Evolutionary conservation across 2,888 invertebrate species (phyloP), one percentile per base, ranked within the genome.

Genomic region (Gastrophysa polygoni): DNA sequence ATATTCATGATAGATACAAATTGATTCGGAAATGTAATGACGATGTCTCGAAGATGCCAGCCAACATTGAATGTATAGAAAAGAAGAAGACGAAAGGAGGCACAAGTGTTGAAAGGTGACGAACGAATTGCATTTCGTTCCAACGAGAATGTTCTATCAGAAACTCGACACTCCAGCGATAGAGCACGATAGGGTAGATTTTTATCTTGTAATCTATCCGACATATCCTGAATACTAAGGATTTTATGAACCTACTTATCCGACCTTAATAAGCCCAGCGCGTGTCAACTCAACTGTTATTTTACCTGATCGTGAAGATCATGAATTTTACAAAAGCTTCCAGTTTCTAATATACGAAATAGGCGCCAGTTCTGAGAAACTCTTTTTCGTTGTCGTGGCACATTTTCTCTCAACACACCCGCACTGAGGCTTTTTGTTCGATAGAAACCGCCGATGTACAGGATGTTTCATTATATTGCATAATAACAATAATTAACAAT

Each of bases 191-290:
- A 65, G 60, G 59, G 38, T 17, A 43, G 57, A 57, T 60, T 64
- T n/a, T 51, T 66, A 68, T 68, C 68, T 43, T 63, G 62, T 64
- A 63, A 67, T 68, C 67, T 68, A 60, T 57, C 57, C 62, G 57
- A 52, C 57, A 51, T 54, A 63, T 59, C 59, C 59, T 63, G 67
- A 67, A 68, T 67, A 59, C 59, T 62, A 55, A 65, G 64, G 65
- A 64, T 54, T 60, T 52, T 58, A 57, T 55, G 59, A 57, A 63
- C 63, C 66, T 65, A 65, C 63, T 67, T 68, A 63, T 68, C 58
- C 52, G 52, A 59, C 56, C 61, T 68, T 66, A 64, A 62, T 63
- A 68, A 58, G 61, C 68, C 57, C 48, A 59, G 60, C 68, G 68
- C 68, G 68, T 68, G 68, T 65, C 67, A 46, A 50, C 44, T 49